phyloP scores from a whole-genome alignment of 2,888 invertebrate genomes.

The Leptodirus hochenwartii region DNA sequence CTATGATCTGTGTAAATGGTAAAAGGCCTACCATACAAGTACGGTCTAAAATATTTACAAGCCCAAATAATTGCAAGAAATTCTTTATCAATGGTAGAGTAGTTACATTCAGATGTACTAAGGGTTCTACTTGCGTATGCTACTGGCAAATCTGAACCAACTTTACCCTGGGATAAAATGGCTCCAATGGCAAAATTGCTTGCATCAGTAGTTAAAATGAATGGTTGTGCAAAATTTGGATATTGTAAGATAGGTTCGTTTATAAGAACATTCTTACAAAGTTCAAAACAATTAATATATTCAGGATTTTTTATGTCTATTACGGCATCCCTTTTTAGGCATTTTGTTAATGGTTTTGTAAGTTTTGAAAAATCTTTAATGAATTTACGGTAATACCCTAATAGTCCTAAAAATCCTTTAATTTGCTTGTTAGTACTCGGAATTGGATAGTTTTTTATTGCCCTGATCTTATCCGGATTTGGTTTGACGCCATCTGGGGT shows the following conservation, averaged over 20 bases:
- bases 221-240: slow-evolving; percentile 13
- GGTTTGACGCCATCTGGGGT: slow-evolving; percentile 7
- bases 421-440: slow-evolving; percentile 8
- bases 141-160: slow-evolving; percentile 12
- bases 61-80: slow-evolving; percentile 14
- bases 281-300: slow-evolving; percentile 8
- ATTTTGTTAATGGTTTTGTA: slow-evolving; percentile 10
- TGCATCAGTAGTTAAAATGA: slow-evolving; percentile 14
- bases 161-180: slow-evolving; percentile 12
- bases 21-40: slow-evolving; percentile 1
- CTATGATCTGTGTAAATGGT: too few species aligned
- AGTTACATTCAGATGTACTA: slow-evolving; percentile 11
- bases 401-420: slow-evolving; percentile 7
- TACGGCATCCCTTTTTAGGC: slow-evolving; percentile 9
- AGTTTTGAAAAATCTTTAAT: slow-evolving; percentile 9
- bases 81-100: slow-evolving; percentile 15
- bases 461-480: slow-evolving; percentile 6
- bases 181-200: slow-evolving; percentile 13
- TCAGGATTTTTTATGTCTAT: slow-evolving; percentile 4
- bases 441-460: slow-evolving; percentile 7
- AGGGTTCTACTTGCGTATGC: slow-evolving; percentile 14
- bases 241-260: slow-evolving; percentile 11
- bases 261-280: slow-evolving; percentile 9
- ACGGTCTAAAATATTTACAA: neutral
- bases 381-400: slow-evolving; percentile 10